These are phyloP conservation scores for Sardinella longiceps DNA, from an alignment of 2,797 vertebrate species.

Conservation along the genomic window DNA sequence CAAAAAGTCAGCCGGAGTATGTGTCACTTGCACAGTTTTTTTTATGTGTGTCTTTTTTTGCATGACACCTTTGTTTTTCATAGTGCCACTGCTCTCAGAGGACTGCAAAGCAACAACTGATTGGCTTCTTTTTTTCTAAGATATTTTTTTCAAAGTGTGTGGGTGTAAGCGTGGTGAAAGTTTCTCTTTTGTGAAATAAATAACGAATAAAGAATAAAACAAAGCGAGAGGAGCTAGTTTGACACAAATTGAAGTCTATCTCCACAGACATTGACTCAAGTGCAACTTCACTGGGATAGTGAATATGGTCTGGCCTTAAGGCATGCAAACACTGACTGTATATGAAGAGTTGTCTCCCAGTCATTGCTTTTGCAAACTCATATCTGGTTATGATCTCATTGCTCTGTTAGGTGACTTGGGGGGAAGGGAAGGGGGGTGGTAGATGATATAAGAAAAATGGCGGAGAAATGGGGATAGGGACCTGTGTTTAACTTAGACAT, in stretches of 20 bases:
- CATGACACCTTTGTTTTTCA: conserved; percentile 42
- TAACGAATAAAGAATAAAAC: not conserved
- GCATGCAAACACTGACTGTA: not conserved
- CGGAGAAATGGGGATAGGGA: conserved; percentile 8
- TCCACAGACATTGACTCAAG: not conserved
- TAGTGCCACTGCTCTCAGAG: conserved; percentile 56
- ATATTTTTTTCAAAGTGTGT: not conserved
- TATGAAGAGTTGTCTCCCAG: not conserved
- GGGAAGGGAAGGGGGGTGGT: not conserved
- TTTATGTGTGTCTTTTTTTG: conserved; percentile 43
- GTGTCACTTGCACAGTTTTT: conserved; percentile 55
- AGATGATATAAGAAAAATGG: conserved; percentile 22
- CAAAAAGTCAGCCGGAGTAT: conserved; percentile 64
- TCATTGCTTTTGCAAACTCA: conserved; percentile 13
- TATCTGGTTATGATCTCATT: not conserved
- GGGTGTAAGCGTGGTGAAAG: not conserved
- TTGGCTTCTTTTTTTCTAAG: not conserved
- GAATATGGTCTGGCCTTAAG: not conserved
- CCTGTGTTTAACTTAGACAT: conserved; percentile 15
- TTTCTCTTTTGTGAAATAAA: not conserved
- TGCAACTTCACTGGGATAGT: not conserved
- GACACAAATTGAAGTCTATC: not conserved
- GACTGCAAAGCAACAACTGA: conserved; percentile 37
- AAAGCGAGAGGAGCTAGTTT: not conserved
- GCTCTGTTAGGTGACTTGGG: not conserved